Evolutionary conservation across 1,140 invertebrate genomes (phyloP), one percentile per base, ranked within the genome.

Genomic region (Pentalonia nigronervosa): DNA sequence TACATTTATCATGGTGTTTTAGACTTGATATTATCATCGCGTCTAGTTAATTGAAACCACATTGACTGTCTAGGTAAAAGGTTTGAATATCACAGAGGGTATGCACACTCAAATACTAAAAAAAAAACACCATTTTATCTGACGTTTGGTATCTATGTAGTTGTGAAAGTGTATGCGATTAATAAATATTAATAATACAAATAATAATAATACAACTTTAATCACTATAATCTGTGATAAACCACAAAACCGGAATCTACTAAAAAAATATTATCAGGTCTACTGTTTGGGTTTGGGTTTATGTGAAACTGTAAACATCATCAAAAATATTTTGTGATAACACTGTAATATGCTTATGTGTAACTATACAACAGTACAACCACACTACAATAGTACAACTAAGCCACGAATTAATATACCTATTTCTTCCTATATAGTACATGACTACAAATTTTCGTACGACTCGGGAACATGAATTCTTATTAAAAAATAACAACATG

Each of bases 271-370:
- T 53, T 53, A 53, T 53, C 50, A 53, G 21, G 4, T 53, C 50
- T 53, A 53, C 50, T 50, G 48, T 50, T 50, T 17, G 48, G 11
- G 48, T 50, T 50, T 17, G 48, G 11, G 11, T 50, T 50, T 50
- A 17, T 50, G 34, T 56, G 20, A 91, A 91, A 91, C 34, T 81
- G 45, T 50, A 92, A 92, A 83, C 90, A 76, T 92, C 67, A 83
- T 92, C 67, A 83, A 50, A 90, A 81, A 34, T 36, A 56, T 48
- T 88, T 53, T n/a, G 41, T 92, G 67, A 83, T 92, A 92, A 48
- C n/a, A 48, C 21, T 20, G 4, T n/a, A 60, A 67, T 67, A 21
- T 56, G 53, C 53, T 23, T 56, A 50, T 50, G 48, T 50, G 48
- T 50, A 23, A 53, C 14, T 67, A n/a, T 17, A 53, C 20, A 3